These are phyloP conservation scores for Paedocypris micromegethes DNA, from an alignment of 2,797 vertebrate genomes.

Conservation along the genomic window DNA sequence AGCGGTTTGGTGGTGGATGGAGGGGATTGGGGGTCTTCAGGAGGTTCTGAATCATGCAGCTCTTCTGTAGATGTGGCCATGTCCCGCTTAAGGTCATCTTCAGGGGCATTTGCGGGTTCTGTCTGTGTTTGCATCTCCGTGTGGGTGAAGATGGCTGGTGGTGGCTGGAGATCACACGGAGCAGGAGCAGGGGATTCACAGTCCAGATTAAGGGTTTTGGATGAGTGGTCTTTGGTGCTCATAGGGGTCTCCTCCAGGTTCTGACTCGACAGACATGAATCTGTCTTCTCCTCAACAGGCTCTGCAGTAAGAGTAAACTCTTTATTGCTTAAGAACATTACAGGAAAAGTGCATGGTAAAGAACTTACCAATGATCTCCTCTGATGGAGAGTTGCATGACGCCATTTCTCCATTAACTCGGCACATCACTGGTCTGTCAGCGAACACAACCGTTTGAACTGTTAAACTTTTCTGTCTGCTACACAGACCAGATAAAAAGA, in stretches of 20 bases:
- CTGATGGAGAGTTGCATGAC: too few relatives aligned
- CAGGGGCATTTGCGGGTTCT: neutral
- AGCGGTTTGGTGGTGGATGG: constrained; percentile 2
- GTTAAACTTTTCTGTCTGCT: too few relatives aligned
- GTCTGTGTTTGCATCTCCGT: constrained; percentile 22
- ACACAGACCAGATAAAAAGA: too few relatives aligned
- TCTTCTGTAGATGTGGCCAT: constrained; percentile 63
- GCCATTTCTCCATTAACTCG: too few relatives aligned
- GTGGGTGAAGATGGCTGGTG: neutral
- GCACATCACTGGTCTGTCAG: too few relatives aligned
- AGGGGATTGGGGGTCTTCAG: constrained; percentile 27
- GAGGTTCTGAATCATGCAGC: constrained; percentile 29
- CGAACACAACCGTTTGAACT: too few relatives aligned
- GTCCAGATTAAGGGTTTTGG: neutral
- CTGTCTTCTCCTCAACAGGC: neutral
- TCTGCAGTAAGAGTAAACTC: constrained; percentile 20
- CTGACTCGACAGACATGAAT: constrained; percentile 17
- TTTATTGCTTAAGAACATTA: neutral
- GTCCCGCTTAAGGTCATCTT: constrained; percentile 52
- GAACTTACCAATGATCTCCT: too few relatives aligned
- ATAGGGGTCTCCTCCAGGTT: constrained; percentile 9
- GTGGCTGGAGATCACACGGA: too few relatives aligned
- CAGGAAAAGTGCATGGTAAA: neutral
- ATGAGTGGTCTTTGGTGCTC: constrained; percentile 16
- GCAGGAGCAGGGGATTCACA: too few relatives aligned